A percentile compares a stretch with the other conserved stretches of the same genome.
Evolutionary conservation across 2,113 vertebrate genomes (phyloP).

Genomic region (Dermatemys mawii): DNA sequence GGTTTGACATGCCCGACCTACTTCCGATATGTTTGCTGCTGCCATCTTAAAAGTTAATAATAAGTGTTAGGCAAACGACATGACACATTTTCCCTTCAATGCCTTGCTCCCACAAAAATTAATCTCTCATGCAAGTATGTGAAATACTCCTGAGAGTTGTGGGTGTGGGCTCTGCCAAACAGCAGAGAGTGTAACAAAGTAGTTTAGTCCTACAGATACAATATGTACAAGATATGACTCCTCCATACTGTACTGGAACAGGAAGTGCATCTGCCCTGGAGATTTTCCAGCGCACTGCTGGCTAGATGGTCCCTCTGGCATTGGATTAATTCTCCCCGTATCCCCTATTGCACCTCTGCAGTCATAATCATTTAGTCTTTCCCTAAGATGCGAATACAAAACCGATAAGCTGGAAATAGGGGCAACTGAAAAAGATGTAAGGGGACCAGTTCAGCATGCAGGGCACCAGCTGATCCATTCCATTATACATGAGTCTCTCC

Average conservation of each 20-base stretch:
- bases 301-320: background rate
- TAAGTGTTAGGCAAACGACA: conserved; percentile 28
- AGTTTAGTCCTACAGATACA: background rate
- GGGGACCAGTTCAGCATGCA: background rate
- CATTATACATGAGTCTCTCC: rapidly evolving
- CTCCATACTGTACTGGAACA: background rate
- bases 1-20: conserved; percentile 32
- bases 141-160: background rate
- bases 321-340: background rate
- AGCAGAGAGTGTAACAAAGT: background rate
- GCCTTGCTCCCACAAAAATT: background rate
- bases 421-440: background rate
- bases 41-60: conserved; percentile 4
- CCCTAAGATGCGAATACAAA: background rate
- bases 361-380: background rate
- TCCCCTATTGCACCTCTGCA: background rate
- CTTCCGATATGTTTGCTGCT: conserved; percentile 13
- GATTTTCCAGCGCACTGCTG: background rate
- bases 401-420: background rate
- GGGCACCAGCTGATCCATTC: background rate
- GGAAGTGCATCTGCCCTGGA: background rate
- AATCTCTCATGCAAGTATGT: background rate
- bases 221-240: too few relatives aligned
- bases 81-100: conserved; percentile 44
- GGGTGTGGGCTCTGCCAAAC: background rate